Conservation (phyloP, 1,140 invertebrate genomes). For the Hylyphantes graminicola region DNA sequence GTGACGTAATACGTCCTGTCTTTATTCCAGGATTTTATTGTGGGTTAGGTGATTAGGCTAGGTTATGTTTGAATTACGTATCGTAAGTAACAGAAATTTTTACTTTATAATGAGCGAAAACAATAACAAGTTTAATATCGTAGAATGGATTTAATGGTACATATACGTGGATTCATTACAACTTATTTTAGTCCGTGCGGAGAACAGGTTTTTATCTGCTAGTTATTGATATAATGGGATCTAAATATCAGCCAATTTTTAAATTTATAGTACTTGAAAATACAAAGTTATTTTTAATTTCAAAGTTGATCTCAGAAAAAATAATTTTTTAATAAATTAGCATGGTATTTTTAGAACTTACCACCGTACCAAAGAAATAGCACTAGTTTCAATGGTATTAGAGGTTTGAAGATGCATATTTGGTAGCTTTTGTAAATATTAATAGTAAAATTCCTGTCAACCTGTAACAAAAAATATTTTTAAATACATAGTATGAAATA, state of each 20-base stretch:
- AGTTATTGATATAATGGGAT: not conserved
- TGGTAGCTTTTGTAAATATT: slow-evolving; percentile 12
- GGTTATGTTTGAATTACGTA: too few species aligned
- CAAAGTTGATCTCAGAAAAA: not conserved
- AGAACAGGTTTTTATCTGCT: not conserved
- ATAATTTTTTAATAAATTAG: not conserved
- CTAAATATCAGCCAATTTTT: not conserved
- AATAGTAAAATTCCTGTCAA: slow-evolving; percentile 10
- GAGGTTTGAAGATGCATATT: slow-evolving; percentile 45
- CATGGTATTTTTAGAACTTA: not conserved
- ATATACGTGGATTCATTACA: too few species aligned
- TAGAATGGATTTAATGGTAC: too few species aligned
- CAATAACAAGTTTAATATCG: too few species aligned
- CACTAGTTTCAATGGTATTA: slow-evolving; percentile 31
- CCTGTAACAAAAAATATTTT: slow-evolving; percentile 1
- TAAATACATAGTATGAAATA: not conserved
- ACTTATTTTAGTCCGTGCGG: not conserved
- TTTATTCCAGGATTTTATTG: too few species aligned
- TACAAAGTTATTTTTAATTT: not conserved
- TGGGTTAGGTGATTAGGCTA: too few species aligned
- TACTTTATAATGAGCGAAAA: too few species aligned
- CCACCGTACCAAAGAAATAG: slow-evolving; percentile 48
- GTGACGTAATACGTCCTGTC: too few species aligned
- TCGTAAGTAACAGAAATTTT: too few species aligned
- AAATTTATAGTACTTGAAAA: not conserved